phyloP scores from a whole-genome alignment of 1,140 invertebrate species.

The Oedothorax gibbosus region DNA sequence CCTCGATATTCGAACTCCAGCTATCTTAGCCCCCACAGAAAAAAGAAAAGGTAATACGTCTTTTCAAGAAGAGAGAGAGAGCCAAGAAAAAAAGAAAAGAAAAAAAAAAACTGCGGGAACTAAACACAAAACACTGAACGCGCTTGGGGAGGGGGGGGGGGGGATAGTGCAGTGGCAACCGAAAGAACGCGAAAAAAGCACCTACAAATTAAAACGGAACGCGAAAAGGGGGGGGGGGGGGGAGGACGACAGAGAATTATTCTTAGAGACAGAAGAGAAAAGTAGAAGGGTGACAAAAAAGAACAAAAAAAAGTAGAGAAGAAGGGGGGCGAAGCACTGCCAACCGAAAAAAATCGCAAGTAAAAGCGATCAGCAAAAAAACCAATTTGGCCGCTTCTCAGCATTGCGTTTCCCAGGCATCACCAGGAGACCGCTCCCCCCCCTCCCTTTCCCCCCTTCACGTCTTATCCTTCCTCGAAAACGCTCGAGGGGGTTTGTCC shows the following conservation, averaged over 20 bases:
- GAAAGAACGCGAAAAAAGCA: constrained; percentile 26
- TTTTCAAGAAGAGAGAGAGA: constrained; percentile 26
- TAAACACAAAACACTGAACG: constrained; percentile 46
- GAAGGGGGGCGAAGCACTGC: constrained; percentile 1
- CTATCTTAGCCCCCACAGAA: constrained; percentile 19
- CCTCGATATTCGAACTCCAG: constrained; percentile 66
- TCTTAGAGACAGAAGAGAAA: too few species aligned
- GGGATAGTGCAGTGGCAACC: background rate
- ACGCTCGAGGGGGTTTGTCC: constrained; percentile 20
- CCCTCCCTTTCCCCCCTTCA: constrained; percentile 4
- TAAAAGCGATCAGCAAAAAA: constrained; percentile 59
- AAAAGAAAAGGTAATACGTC: constrained; percentile 45
- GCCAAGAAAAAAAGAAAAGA: background rate
- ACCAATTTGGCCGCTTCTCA: constrained; percentile 60
- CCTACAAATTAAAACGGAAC: constrained; percentile 54
- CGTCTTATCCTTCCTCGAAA: constrained; percentile 37
- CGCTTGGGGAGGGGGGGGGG: background rate
- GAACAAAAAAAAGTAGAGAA: constrained; percentile 12
- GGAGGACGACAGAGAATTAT: constrained; percentile 5
- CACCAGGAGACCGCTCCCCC: constrained; percentile 52
- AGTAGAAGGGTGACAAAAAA: constrained; percentile 49
- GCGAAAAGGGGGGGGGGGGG: background rate
- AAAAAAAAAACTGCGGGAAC: constrained; percentile 43
- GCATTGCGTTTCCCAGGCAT: constrained; percentile 58
- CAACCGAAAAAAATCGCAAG: constrained; percentile 23